Conservation (phyloP, 2,888 invertebrate species). For the Agriopis leucophaearia region DNA sequence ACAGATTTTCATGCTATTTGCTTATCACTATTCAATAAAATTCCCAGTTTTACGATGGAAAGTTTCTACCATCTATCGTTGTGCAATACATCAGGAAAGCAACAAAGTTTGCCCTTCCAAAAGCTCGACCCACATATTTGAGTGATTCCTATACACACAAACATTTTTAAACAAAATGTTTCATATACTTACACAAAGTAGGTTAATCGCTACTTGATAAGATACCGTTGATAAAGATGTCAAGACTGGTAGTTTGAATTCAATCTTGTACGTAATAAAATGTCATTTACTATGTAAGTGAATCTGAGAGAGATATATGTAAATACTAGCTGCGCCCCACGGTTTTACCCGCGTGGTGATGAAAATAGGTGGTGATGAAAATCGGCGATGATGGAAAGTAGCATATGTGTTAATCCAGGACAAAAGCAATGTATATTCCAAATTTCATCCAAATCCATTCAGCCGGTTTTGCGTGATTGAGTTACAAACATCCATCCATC, state of each 20-base stretch:
- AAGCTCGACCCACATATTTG: conserved; percentile 59
- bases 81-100: background rate
- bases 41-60: background rate
- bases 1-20: too few species aligned
- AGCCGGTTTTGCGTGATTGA: too few species aligned
- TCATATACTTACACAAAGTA: conserved; percentile 63
- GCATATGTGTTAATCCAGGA: too few species aligned
- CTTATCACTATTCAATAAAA: background rate
- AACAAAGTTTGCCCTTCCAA: conserved; percentile 42
- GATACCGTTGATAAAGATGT: conserved; percentile 59
- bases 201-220: conserved; percentile 75
- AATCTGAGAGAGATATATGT: background rate
- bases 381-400: too few species aligned
- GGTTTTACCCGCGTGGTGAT: too few species aligned
- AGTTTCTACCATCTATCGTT: background rate
- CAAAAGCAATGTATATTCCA: too few species aligned
- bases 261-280: conserved; percentile 18
- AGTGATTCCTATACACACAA: conserved; percentile 67
- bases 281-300: conserved; percentile 14
- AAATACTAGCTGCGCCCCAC: too few species aligned
- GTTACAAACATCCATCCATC: too few species aligned
- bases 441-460: too few species aligned
- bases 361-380: too few species aligned
- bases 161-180: conserved; percentile 68
- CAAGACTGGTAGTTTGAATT: conserved; percentile 37